phyloP scores from a whole-genome alignment of 2,113 vertebrate genomes.

The Gambusia holbrooki region DNA sequence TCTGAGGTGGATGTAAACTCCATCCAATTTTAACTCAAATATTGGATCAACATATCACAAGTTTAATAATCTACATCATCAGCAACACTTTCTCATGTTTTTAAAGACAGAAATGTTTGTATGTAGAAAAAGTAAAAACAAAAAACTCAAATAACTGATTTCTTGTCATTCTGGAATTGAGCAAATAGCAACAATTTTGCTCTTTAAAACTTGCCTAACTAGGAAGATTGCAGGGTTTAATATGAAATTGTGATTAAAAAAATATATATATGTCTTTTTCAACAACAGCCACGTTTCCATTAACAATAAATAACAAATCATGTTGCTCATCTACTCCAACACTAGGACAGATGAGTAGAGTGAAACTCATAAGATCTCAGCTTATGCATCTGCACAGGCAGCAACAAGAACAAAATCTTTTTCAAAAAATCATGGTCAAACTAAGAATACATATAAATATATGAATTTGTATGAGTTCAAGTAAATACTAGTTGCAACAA shows the following conservation, averaged over 20 bases:
- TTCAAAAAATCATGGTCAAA: not conserved
- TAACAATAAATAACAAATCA: not conserved
- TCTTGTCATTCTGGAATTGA: not conserved
- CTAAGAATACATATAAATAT: not conserved
- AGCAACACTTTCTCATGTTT: no score
- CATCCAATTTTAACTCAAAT: no score
- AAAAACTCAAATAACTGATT: not conserved
- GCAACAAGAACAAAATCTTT: not conserved
- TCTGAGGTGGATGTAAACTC: no score
- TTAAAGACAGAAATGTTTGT: no score
- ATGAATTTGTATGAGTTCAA: not conserved
- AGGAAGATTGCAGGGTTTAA: not conserved
- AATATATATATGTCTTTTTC: not conserved
- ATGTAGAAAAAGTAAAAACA: no score
- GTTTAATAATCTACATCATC: no score
- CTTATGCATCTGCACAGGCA: not conserved
- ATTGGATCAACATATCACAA: no score
- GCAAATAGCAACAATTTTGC: not conserved
- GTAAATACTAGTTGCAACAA: slow-evolving; percentile 51
- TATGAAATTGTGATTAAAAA: not conserved
- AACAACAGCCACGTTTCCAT: not conserved
- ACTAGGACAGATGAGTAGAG: not conserved
- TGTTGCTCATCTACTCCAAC: not conserved
- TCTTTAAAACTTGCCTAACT: not conserved
- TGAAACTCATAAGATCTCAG: not conserved